Conservation (phyloP, 2,797 vertebrate species). For the Heterohyrax brucei region DNA sequence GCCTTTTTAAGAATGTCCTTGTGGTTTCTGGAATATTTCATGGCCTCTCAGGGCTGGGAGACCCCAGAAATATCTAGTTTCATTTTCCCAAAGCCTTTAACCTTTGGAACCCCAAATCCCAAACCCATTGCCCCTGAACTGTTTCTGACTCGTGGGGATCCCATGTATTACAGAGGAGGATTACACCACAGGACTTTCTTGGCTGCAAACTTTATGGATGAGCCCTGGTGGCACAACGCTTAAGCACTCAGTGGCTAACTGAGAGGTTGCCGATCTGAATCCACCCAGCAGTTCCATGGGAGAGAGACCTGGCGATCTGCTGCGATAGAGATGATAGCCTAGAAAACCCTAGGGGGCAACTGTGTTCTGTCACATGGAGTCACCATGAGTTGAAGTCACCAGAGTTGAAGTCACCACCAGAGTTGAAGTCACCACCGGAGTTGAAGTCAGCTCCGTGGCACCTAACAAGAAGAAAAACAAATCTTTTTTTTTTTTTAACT, state of each 20-base stretch:
- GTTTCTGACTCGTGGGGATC: background rate
- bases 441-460: too few relatives aligned
- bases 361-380: too few relatives aligned
- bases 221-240: background rate
- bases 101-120: background rate
- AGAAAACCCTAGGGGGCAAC: too few relatives aligned
- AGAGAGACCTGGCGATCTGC: background rate
- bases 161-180: background rate
- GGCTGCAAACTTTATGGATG: background rate
- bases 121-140: background rate
- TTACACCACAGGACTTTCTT: background rate
- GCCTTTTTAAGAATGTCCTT: slow-evolving; percentile 79
- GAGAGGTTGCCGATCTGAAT: background rate
- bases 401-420: too few relatives aligned
- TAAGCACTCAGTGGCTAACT: background rate
- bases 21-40: background rate
- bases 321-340: too few relatives aligned
- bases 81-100: background rate
- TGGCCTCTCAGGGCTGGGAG: background rate
- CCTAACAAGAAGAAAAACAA: too few relatives aligned
- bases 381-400: too few relatives aligned
- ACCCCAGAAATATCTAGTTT: background rate
- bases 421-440: too few relatives aligned
- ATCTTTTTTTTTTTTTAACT: too few relatives aligned
- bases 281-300: background rate